A percentile compares a stretch with the other conserved stretches of the same genome.
phyloP scores from a whole-genome alignment of 2,113 vertebrate species.

The Dissostichus mawsoni region DNA sequence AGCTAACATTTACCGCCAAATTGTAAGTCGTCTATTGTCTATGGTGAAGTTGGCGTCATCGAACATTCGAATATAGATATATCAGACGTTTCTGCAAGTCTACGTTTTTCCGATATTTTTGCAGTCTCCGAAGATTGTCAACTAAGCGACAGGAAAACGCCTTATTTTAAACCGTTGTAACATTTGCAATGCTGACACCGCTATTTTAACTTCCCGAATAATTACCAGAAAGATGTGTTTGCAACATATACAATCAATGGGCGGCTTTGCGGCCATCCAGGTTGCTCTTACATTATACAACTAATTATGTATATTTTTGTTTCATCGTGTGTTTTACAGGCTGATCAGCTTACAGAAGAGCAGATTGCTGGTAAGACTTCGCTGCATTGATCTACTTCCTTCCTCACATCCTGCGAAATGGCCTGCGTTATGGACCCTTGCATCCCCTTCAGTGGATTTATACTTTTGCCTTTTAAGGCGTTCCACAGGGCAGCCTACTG shows the following conservation, averaged over 20 bases:
- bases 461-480: conserved; percentile 84
- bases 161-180: not conserved
- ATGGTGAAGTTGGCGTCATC: not conserved
- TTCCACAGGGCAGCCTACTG: conserved; percentile 60
- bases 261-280: not conserved
- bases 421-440: conserved; percentile 67
- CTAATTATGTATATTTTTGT: not conserved
- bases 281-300: rapidly evolving
- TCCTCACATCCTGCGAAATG: conserved; percentile 50
- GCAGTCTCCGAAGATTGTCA: not conserved
- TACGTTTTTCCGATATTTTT: rapidly evolving
- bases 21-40: conserved; percentile 42
- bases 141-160: not conserved
- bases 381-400: conserved; percentile 57
- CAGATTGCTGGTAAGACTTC: conserved; percentile 96
- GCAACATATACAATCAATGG: not conserved
- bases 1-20: conserved; percentile 72
- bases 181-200: not conserved
- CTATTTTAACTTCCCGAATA: not conserved
- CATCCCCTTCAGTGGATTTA: conserved; percentile 76
- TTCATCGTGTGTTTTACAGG: conserved; percentile 79
- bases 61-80: not conserved
- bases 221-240: not conserved
- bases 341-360: conserved; percentile 99
- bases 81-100: not conserved